Evolutionary conservation across 2,797 vertebrate species (phyloP), one percentile per base, ranked within the genome.

Genomic region (Danio aesculapii): DNA sequence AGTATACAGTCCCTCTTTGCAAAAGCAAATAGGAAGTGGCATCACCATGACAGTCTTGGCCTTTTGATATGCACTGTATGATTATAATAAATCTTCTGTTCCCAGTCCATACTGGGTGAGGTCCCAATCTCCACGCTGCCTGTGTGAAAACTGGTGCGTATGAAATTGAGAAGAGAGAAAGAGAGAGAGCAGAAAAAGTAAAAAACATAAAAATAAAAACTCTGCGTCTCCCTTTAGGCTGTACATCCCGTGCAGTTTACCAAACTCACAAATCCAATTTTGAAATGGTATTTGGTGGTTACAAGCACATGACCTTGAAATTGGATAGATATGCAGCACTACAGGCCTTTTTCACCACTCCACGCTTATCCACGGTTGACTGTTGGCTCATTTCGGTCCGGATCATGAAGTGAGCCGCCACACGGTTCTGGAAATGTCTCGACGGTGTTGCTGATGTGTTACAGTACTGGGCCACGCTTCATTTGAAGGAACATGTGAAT

Each of bases 301-400:
- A 82, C 81, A 80, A 79, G 81, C 81, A 80, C 77, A 83, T 80
- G 84, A 76, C 81, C 81, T 82, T 85, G 75, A 83, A 85, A 85
- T 85, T 83, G 84, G 81, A 85, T 80, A 79, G 84, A 85, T 83
- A 80, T 82, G 78, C 61, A 73, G 61, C 47, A 77, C 81, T 79
- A 58, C 61, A 41, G 77, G 72, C 66, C 81, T 61, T 64, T 71
- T 66, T 43, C 52, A 47, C 21, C 30, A 49, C 50, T 81, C 49
- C 77, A 76, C 21, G 71, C 79, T 77, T 81, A 77, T 81, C 47
- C 68, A 77, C 58, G 70, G 78, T 72, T 81, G 78, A 53, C 47
- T 77, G 61, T 72, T 46, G 69, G 71, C 70, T 73, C 75, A 53
- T 77, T 81, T 81, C 59, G 74, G 66, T 70, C 53, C 14, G 53